Conservation (phyloP, 2,797 vertebrate genomes). For the Rhinatrema bivittatum region DNA sequence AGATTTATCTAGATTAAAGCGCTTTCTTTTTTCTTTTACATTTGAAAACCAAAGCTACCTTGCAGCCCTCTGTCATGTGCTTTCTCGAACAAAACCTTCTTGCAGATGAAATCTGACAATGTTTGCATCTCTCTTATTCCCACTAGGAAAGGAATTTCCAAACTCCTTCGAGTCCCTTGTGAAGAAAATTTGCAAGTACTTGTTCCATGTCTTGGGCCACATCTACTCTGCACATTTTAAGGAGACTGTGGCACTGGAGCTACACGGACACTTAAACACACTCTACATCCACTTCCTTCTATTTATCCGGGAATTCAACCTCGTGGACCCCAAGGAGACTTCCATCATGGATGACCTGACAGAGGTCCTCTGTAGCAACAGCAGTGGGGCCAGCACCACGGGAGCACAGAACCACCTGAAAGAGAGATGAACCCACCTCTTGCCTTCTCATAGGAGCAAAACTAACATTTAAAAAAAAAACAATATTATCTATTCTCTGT, state of each 20-base stretch:
- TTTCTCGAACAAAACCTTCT: too few species aligned
- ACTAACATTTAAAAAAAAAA: slow-evolving; percentile 30
- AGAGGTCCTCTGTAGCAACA: slow-evolving; percentile 79
- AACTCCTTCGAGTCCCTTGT: slow-evolving; percentile 94
- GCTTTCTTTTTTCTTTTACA: too few species aligned
- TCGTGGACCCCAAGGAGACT: slow-evolving; percentile 97
- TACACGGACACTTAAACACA: slow-evolving; percentile 97
- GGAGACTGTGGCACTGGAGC: slow-evolving; percentile 89
- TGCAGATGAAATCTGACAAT: too few species aligned
- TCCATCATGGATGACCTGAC: slow-evolving; percentile 97
- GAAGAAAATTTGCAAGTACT: slow-evolving; percentile 92
- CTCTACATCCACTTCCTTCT: slow-evolving; percentile 96
- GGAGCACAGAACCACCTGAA: slow-evolving; percentile 93
- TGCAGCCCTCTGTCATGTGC: too few species aligned
- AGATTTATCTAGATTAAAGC: too few species aligned
- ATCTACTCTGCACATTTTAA: slow-evolving; percentile 98
- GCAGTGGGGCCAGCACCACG: slow-evolving; percentile 41
- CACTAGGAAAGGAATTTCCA: slow-evolving; percentile 89
- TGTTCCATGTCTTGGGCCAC: slow-evolving; percentile 96
- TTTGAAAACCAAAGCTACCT: too few species aligned
- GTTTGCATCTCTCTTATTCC: slow-evolving; percentile 6
- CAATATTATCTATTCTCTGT: slow-evolving; percentile 20
- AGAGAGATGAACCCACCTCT: slow-evolving; percentile 82
- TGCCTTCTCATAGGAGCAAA: slow-evolving; percentile 8
- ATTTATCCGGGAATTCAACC: slow-evolving; percentile 95